Evolutionary conservation across 2,113 vertebrate genomes (phyloP).

Genomic region (Thinocorus orbignyianus): DNA sequence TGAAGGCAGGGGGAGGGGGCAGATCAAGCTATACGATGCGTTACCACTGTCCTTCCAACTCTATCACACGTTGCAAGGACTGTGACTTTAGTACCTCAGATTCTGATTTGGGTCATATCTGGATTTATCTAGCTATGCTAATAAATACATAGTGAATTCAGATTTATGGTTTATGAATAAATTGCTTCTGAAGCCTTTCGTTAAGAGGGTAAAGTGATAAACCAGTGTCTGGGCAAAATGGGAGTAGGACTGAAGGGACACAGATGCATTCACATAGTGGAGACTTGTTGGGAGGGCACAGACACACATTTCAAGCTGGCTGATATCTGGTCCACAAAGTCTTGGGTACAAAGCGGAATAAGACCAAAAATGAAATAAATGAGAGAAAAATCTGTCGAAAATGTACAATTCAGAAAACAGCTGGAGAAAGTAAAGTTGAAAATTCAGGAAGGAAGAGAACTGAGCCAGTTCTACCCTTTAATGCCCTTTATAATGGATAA

Average conservation of each 20-base stretch:
- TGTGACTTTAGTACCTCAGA: neutral
- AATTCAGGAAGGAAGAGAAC: neutral
- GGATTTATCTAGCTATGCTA: neutral
- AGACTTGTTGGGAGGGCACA: neutral
- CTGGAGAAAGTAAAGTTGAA: neutral
- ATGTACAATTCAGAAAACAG: neutral
- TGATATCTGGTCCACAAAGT: neutral
- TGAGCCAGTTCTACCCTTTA: neutral
- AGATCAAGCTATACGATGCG: neutral
- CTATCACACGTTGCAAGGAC: neutral
- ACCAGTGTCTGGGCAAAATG: neutral
- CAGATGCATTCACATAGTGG: neutral
- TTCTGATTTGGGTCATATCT: neutral
- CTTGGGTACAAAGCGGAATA: neutral
- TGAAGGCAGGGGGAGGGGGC: neutral
- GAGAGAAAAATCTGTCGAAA: neutral
- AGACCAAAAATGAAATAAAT: neutral
- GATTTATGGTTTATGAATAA: neutral
- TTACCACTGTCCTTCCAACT: neutral
- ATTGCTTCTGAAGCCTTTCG: neutral
- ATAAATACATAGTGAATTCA: neutral
- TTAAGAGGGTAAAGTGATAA: neutral
- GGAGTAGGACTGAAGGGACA: neutral
- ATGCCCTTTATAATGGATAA: neutral
- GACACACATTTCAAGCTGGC: neutral